Conservation (phyloP, 2,797 vertebrate species). For the Podargus strigoides region DNA sequence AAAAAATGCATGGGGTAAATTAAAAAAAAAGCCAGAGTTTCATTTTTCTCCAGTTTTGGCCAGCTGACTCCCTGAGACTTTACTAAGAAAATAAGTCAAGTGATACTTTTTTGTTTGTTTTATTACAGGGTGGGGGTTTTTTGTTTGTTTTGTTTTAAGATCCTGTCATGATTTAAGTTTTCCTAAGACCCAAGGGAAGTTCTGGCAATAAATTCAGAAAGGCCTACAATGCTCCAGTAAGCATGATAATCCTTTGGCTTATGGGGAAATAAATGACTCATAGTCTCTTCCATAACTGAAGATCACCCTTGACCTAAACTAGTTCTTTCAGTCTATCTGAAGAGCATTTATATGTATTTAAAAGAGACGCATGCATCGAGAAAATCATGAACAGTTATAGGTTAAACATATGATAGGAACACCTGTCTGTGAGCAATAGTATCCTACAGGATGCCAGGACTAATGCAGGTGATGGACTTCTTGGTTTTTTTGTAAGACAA, state of each 20-base stretch:
- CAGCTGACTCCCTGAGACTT: background rate
- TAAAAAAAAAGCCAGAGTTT: background rate
- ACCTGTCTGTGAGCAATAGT: background rate
- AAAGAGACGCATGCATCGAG: background rate
- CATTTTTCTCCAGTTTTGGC: background rate
- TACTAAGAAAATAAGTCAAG: background rate
- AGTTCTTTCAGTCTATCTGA: background rate
- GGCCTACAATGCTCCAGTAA: background rate
- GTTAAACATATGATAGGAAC: background rate
- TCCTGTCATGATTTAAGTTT: background rate
- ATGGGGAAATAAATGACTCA: background rate
- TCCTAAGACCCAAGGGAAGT: background rate
- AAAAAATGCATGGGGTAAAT: background rate
- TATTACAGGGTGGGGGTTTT: background rate
- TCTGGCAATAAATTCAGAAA: constrained; percentile 18
- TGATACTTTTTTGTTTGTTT: background rate
- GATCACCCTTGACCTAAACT: background rate
- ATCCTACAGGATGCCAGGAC: background rate
- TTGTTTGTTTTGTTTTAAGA: background rate
- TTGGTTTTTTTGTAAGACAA: background rate
- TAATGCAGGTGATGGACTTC: background rate
- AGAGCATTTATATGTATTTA: background rate
- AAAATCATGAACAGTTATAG: background rate
- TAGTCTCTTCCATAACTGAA: background rate
- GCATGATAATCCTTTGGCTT: background rate